Evolutionary conservation across 2,888 invertebrate species (phyloP), one percentile per base, ranked within the genome.

Genomic region (Eupithecia pulchellata): DNA sequence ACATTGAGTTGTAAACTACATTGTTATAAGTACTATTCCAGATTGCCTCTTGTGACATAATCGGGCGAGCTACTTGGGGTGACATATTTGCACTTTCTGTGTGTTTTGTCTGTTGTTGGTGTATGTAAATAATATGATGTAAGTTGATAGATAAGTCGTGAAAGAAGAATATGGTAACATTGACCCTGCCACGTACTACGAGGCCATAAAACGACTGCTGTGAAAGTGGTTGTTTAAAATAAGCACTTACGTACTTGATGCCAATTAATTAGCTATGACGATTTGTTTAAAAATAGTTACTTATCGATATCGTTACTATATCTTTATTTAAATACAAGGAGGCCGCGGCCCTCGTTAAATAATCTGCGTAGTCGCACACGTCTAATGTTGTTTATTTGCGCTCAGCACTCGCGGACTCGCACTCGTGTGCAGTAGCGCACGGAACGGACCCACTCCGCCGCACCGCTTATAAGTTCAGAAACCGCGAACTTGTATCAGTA

Each of bases 31-130:
- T 86, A 84, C 78, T 81, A 82, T 78, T 76, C 79, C 75, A 79
- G 86, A 89, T 90, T 90, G 87, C 88, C 87, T 86, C 90, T 91
- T 84, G 84, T 85, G 84, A 86, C 84, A 86, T 88, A 89, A 89
- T 89, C 82, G 81, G 75, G 72, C 79, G 78, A 79, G 78, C 79
- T 81, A 75, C 76, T 78, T 83, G 84, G 86, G 87, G 86, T 84
- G 85, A 78, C 79, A 81, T 88, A 88, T 89, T 91, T 89, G 86
- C 82, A 87, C 83, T 88, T 89, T 87, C 88, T 86, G 81, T 86
- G 78, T 86, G 58, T 71, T 86, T 86, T 85, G 82, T 85, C 87
- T 87, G 84, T 86, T 39, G 11, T 17, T 87, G 88, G 83, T 74
- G 80, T 84, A 84, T n/a, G n/a, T n/a, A n/a, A n/a, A n/a, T n/a